phyloP scores from a whole-genome alignment of 92 coral and sea anemone genomes.

The Siderastrea radians region DNA sequence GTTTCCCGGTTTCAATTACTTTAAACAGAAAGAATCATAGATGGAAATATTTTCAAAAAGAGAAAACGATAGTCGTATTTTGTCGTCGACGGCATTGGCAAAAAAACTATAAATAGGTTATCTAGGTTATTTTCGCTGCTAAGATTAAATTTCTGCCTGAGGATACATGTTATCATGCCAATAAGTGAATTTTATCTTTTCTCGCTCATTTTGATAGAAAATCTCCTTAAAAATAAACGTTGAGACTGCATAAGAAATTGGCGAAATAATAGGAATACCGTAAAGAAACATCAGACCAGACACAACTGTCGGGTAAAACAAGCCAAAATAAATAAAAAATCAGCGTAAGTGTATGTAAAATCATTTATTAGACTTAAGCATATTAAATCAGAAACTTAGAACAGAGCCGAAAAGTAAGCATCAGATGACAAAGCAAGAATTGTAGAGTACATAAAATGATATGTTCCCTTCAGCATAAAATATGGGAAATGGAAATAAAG shows the following conservation, averaged over 20 bases:
- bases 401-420: not conserved
- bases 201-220: not conserved
- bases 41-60: not conserved
- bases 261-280: not conserved
- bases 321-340: not conserved
- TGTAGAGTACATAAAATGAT: not conserved
- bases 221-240: not conserved
- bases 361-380: not conserved
- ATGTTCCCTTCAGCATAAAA: too few species aligned
- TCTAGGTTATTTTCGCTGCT: not conserved
- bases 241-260: not conserved
- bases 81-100: not conserved
- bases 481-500: too few species aligned
- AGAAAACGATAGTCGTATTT: not conserved
- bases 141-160: not conserved
- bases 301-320: not conserved
- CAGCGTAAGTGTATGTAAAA: not conserved
- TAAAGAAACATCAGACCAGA: not conserved
- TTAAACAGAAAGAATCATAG: not conserved
- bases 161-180: slow-evolving; percentile 3
- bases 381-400: not conserved
- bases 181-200: not conserved
- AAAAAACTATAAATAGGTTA: not conserved
- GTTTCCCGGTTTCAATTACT: not conserved
- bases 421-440: not conserved